Conservation (phyloP, 2,888 invertebrate genomes). For the Acronicta alni region DNA sequence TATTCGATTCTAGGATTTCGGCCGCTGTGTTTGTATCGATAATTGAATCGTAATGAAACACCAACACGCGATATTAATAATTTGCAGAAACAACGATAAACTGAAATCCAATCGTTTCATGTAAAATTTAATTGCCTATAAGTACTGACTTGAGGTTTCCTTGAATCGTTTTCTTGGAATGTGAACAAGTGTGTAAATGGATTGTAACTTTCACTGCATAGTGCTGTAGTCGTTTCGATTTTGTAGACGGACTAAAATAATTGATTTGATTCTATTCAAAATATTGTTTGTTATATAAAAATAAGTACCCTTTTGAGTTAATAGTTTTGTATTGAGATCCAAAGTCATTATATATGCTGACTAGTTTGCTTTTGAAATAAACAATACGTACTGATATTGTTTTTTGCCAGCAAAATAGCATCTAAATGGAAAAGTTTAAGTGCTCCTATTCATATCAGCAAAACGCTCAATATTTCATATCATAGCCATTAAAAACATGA, state of each 20-base stretch:
- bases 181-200: not conserved
- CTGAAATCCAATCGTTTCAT: not conserved
- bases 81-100: slow-evolving; percentile 12
- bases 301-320: not conserved
- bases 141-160: slow-evolving; percentile 11
- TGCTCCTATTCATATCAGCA: slow-evolving; percentile 35
- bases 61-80: slow-evolving; percentile 12
- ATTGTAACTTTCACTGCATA: not conserved
- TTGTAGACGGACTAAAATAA: not conserved
- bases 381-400: not conserved
- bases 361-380: not conserved
- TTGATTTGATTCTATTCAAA: not conserved
- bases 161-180: slow-evolving; percentile 7
- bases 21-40: slow-evolving; percentile 6
- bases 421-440: slow-evolving; percentile 23
- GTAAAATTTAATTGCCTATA: slow-evolving; percentile 16
- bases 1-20: slow-evolving; percentile 9
- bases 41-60: slow-evolving; percentile 16
- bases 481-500: slow-evolving; percentile 28
- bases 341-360: not conserved
- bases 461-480: slow-evolving; percentile 36
- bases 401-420: not conserved
- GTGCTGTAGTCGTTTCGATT: not conserved
- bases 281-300: not conserved
- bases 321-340: not conserved